Evolutionary conservation across 1,140 invertebrate species (phyloP), one percentile per base, ranked within the genome.

Genomic region (Drosophila cardini): DNA sequence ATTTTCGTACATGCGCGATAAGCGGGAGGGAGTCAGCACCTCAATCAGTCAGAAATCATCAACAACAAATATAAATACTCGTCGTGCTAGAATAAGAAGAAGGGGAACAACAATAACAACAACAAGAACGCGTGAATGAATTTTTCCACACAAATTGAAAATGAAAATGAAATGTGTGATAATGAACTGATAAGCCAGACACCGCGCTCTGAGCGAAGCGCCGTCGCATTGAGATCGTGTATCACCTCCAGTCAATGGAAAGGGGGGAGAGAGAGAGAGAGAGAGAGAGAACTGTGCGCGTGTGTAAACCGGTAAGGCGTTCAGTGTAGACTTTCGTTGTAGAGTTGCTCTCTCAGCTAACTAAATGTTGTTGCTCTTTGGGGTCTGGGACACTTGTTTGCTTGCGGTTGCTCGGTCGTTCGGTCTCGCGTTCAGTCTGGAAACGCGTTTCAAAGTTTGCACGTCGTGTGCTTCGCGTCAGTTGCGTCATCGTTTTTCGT

Each of bases 101-200:
- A 56, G 45, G 3, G 30, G 6, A 48, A 8, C 10, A 48, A 21
- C 16, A 30, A 7, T 7, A 36, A 63, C 10, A 52, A 45, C 53
- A 62, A 83, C 53, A 78, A 53, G 53, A 46, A 84, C 69, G 83
- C 78, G 83, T 86, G 83, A 86, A 86, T 86, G 83, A 86, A 86
- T 86, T 78, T 67, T 80, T 86, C 76, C 64, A 73, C 76, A 80
- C 78, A 86, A 86, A 86, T 86, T 78, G 78, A 83, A 86, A 86
- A 57, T 71, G 77, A 76, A 78, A 83, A 84, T 48, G 80, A 79
- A 76, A 72, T 69, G 73, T 56, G 63, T 72, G 82, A 82, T 86
- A 87, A 76, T 76, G 64, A 79, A 73, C 83, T 85, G 82, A 85
- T 85, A 85, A 85, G 78, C 72, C 60, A 64, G 60, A 72, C 36